These are phyloP conservation scores for Drosophila eugracilis DNA, from an alignment of 1,140 invertebrate species.

Conservation along the genomic window DNA sequence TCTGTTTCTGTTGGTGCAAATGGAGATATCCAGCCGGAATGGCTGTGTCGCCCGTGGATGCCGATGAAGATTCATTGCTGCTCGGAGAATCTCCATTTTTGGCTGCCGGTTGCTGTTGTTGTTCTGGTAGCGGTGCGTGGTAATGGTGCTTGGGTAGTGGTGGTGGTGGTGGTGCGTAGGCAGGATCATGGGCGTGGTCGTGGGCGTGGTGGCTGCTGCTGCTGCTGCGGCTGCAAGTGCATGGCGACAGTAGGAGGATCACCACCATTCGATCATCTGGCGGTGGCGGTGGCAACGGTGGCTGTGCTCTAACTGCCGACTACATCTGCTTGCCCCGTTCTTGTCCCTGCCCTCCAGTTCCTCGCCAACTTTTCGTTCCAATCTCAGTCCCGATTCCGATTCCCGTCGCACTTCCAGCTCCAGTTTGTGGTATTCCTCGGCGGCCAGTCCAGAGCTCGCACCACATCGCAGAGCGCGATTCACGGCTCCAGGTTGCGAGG, in stretches of 20 bases:
- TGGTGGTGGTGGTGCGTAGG: slow-evolving; percentile 27
- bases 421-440: slow-evolving; percentile 51
- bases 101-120: slow-evolving; percentile 19
- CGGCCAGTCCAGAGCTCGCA: slow-evolving; percentile 50
- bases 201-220: slow-evolving; percentile 60
- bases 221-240: slow-evolving; percentile 72
- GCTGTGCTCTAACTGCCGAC: slow-evolving; percentile 41
- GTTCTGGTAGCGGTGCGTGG: neutral
- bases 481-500: slow-evolving; percentile 34
- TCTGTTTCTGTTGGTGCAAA: slow-evolving; percentile 28
- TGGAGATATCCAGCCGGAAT: slow-evolving; percentile 63
- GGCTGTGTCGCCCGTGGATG: slow-evolving; percentile 72
- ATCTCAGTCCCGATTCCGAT: neutral
- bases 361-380: neutral
- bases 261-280: slow-evolving; percentile 85
- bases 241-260: slow-evolving; percentile 84
- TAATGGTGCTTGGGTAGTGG: slow-evolving; percentile 37
- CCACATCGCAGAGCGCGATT: slow-evolving; percentile 60
- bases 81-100: slow-evolving; percentile 10
- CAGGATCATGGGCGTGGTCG: slow-evolving; percentile 30
- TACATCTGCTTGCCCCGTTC: slow-evolving; percentile 30
- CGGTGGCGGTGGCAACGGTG: slow-evolving; percentile 45
- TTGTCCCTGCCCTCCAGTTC: slow-evolving; percentile 4
- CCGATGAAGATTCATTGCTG: slow-evolving; percentile 70
- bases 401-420: slow-evolving; percentile 45